Evolutionary conservation across 2,888 invertebrate species (phyloP).

Genomic region (Noctua fimbriata): DNA sequence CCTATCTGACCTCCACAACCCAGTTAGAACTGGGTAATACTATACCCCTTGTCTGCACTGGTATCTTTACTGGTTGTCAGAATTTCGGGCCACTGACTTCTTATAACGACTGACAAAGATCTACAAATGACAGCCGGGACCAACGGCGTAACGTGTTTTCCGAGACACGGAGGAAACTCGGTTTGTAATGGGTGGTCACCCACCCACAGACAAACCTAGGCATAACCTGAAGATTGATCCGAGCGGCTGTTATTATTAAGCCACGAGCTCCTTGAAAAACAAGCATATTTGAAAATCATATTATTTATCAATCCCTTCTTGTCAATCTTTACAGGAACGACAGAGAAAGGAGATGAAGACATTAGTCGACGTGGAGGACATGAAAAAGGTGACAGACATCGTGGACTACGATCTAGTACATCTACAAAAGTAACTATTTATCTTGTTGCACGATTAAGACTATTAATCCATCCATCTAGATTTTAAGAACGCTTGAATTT

Average conservation of each 20-base stretch:
- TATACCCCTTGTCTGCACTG: no score
- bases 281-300: neutral
- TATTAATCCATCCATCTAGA: neutral
- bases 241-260: neutral
- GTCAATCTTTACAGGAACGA: conserved; percentile 74
- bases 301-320: neutral
- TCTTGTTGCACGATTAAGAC: conserved; percentile 24
- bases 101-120: no score
- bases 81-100: no score
- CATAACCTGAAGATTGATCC: neutral
- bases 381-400: conserved; percentile 80
- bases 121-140: no score
- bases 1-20: no score
- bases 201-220: neutral
- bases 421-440: conserved; percentile 78
- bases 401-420: conserved; percentile 82
- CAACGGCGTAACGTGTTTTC: no score
- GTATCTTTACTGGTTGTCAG: no score
- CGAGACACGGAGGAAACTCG: no score
- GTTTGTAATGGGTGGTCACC: no score
- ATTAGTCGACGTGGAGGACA: conserved; percentile 75
- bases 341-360: conserved; percentile 76
- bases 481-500: conserved; percentile 15
- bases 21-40: no score
- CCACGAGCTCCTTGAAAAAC: neutral